Evolutionary conservation across 2,888 invertebrate species (phyloP).

Genomic region (Lamellibrachia columna): DNA sequence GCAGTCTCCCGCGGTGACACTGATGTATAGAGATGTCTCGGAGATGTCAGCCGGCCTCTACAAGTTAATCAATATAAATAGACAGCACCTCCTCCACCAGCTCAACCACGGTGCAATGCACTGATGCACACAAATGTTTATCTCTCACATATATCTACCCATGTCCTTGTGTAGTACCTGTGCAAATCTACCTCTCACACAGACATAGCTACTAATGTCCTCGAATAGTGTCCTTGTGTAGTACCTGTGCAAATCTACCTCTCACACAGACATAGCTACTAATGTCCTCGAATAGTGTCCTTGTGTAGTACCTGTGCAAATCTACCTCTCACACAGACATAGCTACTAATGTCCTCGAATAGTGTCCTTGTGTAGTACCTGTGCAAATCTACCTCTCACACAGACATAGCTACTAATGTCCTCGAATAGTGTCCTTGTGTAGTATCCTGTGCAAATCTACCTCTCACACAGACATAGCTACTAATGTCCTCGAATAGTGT

Average conservation of each 20-base stretch:
- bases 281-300: background rate
- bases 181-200: too few species aligned
- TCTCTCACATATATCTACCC: background rate
- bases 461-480: too few species aligned
- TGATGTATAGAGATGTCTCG: slow-evolving; percentile 11
- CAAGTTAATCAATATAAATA: background rate
- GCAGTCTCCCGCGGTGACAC: background rate
- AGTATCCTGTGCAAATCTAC: background rate
- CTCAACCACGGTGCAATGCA: background rate
- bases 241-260: background rate
- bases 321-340: too few species aligned
- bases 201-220: too few species aligned
- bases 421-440: background rate
- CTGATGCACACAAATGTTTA: background rate
- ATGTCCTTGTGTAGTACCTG: background rate
- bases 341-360: background rate
- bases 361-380: background rate
- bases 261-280: too few species aligned
- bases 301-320: background rate
- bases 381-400: too few species aligned
- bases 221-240: background rate
- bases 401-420: background rate
- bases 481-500: background rate
- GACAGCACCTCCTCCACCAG: background rate
- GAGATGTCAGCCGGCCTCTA: background rate